phyloP scores from a whole-genome alignment of 1,140 invertebrate species.

The Scaptomyza graminum region DNA sequence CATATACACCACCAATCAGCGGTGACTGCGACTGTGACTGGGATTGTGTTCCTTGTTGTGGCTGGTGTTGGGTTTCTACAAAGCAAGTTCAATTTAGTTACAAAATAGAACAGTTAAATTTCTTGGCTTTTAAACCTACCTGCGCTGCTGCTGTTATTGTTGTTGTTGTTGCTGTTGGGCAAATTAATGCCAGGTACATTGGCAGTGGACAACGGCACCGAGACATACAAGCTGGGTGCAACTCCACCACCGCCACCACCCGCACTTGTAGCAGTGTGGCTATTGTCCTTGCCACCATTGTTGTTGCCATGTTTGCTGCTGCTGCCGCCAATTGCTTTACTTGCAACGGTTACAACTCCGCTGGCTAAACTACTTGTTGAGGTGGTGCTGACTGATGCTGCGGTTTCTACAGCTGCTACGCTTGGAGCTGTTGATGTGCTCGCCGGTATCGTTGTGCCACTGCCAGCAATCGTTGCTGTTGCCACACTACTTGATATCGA shows the following conservation, averaged over 20 bases:
- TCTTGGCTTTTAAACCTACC: slow-evolving; percentile 29
- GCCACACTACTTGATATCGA: slow-evolving; percentile 44
- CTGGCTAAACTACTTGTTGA: slow-evolving; percentile 40
- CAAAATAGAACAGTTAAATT: no score
- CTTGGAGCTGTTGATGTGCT: slow-evolving; percentile 22
- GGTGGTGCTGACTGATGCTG: slow-evolving; percentile 20
- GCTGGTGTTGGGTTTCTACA: slow-evolving; percentile 51
- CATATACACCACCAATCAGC: slow-evolving; percentile 11
- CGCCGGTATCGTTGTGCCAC: slow-evolving; percentile 43
- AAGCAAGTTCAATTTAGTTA: no score
- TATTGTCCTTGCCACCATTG: slow-evolving; percentile 42
- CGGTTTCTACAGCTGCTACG: slow-evolving; percentile 3
- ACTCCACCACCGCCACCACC: slow-evolving; percentile 11
- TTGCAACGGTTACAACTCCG: slow-evolving; percentile 17
- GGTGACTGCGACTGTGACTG: slow-evolving; percentile 13
- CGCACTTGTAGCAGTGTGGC: slow-evolving; percentile 14
- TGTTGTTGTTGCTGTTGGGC: slow-evolving; percentile 56
- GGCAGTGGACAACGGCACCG: slow-evolving; percentile 81
- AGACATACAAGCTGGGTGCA: slow-evolving; percentile 80
- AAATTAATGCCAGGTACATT: slow-evolving; percentile 84
- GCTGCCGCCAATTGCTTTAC: slow-evolving; percentile 46
- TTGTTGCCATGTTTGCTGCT: slow-evolving; percentile 50
- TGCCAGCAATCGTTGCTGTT: slow-evolving; percentile 56
- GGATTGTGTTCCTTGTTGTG: slow-evolving; percentile 25
- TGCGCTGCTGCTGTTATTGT: slow-evolving; percentile 29